Percentiles rank a stretch among this genome's conserved stretches.
Conservation (phyloP, 2,888 invertebrate species). For the Harpalus rufipes region DNA sequence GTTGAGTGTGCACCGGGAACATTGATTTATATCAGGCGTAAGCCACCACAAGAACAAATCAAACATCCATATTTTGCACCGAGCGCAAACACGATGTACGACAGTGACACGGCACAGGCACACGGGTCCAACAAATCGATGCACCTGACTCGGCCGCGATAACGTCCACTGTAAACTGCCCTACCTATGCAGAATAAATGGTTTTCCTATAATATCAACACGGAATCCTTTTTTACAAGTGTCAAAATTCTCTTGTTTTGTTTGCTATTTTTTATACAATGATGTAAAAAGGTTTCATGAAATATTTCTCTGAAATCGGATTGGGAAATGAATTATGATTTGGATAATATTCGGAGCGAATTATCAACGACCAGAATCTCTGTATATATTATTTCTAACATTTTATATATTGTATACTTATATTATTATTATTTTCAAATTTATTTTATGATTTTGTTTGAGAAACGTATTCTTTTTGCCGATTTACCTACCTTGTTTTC, state of each 20-base stretch:
- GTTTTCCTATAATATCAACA: constrained; percentile 33
- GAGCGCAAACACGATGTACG: constrained; percentile 41
- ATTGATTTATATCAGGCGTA: constrained; percentile 55
- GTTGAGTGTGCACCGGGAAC: constrained; percentile 8
- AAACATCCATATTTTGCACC: constrained; percentile 62
- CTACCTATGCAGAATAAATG: constrained; percentile 31
- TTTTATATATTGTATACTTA: too few relatives aligned
- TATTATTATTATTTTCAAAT: too few relatives aligned
- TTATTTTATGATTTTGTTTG: too few relatives aligned
- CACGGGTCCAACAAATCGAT: constrained; percentile 18
- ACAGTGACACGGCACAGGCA: neutral
- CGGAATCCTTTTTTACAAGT: constrained; percentile 7
- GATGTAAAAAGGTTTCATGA: neutral
- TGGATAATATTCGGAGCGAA: too few relatives aligned
- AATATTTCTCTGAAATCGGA: neutral
- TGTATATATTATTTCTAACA: too few relatives aligned
- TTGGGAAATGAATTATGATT: neutral
- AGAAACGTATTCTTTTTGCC: too few relatives aligned
- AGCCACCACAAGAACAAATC: constrained; percentile 61
- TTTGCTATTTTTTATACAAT: neutral
- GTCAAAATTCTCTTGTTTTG: constrained; percentile 9
- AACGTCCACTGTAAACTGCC: constrained; percentile 22
- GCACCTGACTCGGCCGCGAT: constrained; percentile 42
- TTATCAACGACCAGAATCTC: too few relatives aligned
- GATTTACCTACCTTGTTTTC: too few relatives aligned